Conservation (phyloP, 1,140 invertebrate species). For the Nilaparvata lugens region DNA sequence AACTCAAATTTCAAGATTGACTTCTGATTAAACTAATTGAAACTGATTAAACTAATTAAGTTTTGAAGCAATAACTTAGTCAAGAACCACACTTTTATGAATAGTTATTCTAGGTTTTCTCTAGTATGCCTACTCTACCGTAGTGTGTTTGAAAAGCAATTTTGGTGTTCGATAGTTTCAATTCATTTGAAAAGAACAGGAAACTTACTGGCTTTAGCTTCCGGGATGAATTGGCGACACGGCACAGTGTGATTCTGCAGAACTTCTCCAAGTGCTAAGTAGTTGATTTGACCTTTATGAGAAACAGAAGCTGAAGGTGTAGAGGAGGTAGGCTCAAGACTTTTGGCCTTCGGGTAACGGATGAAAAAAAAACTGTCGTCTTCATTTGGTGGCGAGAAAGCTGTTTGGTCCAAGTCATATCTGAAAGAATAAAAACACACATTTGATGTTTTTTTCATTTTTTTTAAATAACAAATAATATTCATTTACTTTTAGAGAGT, state of each 20-base stretch:
- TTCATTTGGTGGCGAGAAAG: constrained; percentile 56
- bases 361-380: constrained; percentile 62
- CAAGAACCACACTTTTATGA: too few species aligned
- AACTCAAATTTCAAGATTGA: too few species aligned
- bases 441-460: neutral
- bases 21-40: too few species aligned
- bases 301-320: neutral
- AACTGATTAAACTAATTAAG: too few species aligned
- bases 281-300: constrained; percentile 6
- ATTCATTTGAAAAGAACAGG: neutral
- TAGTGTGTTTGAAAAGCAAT: too few species aligned
- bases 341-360: constrained; percentile 40
- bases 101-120: too few species aligned
- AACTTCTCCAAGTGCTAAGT: constrained; percentile 6
- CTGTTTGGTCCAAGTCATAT: constrained; percentile 53
- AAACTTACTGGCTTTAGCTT: constrained; percentile 30
- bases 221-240: constrained; percentile 49
- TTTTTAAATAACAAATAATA: neutral
- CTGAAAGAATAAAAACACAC: constrained; percentile 38
- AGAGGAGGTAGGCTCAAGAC: neutral
- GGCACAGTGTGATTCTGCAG: constrained; percentile 47
- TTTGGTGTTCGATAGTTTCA: too few species aligned
- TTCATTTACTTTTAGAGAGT: too few species aligned
- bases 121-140: too few species aligned
- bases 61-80: too few species aligned